Conservation (phyloP, 1,140 invertebrate genomes). For the Calycopis cecrops region DNA sequence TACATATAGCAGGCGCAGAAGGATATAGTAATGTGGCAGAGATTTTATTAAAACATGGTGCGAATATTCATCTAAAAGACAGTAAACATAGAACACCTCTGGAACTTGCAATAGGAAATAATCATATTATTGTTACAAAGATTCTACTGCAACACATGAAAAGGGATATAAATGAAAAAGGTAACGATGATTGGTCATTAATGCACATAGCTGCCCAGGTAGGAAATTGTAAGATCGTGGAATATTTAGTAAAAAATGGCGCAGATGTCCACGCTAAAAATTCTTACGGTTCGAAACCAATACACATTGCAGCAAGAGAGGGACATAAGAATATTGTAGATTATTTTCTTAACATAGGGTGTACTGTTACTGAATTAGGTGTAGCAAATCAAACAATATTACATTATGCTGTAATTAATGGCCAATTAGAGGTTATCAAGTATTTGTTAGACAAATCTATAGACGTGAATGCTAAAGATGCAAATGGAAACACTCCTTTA, state of each 20-base stretch:
- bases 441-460: background rate
- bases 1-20: background rate
- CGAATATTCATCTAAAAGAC: background rate
- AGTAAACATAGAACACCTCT: background rate
- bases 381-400: conserved; percentile 1
- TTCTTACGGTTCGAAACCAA: conserved; percentile 7
- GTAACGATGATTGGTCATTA: conserved; percentile 8
- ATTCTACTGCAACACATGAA: background rate
- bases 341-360: conserved; percentile 7
- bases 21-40: background rate
- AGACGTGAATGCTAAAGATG: background rate
- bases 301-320: conserved; percentile 9
- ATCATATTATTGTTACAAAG: background rate
- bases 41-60: conserved; percentile 1
- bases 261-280: conserved; percentile 7
- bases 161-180: background rate
- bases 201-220: conserved; percentile 6
- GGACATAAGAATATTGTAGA: conserved; percentile 1
- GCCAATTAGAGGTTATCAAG: background rate
- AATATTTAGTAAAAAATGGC: conserved; percentile 5
- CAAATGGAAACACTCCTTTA: conserved; percentile 3
- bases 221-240: conserved; percentile 4
- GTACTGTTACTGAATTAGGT: background rate
- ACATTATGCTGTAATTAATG: conserved; percentile 4
- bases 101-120: conserved; percentile 2